Percentiles rank a stretch among this genome's conserved stretches.
Evolutionary conservation across 2,113 vertebrate genomes (phyloP).

Genomic region (Myanophis thanlyinensis): DNA sequence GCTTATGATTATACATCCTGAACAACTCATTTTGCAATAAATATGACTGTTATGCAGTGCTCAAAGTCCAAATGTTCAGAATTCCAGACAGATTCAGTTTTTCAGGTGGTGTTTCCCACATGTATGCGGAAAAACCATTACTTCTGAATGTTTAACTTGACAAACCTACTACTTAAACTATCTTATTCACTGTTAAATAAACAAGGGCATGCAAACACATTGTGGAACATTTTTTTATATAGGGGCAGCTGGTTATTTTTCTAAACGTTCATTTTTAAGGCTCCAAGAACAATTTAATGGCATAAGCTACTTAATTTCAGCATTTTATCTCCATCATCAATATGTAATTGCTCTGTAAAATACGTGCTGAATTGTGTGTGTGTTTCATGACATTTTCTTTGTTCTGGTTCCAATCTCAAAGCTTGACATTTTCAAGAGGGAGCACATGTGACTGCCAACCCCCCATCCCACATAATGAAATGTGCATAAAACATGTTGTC

Average conservation of each 20-base stretch:
- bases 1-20: conserved; percentile 37
- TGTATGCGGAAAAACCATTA: background rate
- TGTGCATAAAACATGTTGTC: conserved; percentile 42
- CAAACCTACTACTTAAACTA: background rate
- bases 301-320: conserved; percentile 30
- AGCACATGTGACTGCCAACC: conserved; percentile 30
- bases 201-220: background rate
- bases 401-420: conserved; percentile 26
- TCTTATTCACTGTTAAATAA: background rate
- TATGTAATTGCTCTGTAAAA: conserved; percentile 23
- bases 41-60: conserved; percentile 24
- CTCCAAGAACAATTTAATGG: conserved; percentile 11
- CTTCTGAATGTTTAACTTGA: background rate
- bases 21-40: conserved; percentile 24
- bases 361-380: conserved; percentile 20
- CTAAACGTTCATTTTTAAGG: background rate
- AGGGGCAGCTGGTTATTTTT: background rate
- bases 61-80: background rate
- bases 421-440: conserved; percentile 26
- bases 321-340: conserved; percentile 35
- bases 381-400: conserved; percentile 18
- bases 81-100: conserved; percentile 33
- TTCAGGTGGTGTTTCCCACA: conserved; percentile 23
- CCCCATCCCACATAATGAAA: conserved; percentile 10
- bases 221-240: background rate